Evolutionary conservation across 2,113 vertebrate species (phyloP).

Genomic region (Scomber colias): DNA sequence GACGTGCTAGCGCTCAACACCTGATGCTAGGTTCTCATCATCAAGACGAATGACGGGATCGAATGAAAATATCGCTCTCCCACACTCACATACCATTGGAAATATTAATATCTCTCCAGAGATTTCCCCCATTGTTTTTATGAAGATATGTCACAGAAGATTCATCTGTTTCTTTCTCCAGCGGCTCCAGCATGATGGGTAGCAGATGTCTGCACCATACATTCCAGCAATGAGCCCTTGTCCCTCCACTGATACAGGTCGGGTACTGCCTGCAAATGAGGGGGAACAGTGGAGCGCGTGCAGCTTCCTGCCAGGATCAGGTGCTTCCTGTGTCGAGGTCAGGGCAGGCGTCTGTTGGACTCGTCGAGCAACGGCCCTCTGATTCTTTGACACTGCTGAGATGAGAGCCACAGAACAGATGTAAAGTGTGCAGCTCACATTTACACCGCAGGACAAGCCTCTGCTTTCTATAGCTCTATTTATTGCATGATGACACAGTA

Average conservation of each 20-base stretch:
- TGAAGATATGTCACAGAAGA: conserved; percentile 34
- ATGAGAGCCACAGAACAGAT: conserved; percentile 29
- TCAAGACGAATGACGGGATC: conserved; percentile 31
- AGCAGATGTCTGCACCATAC: conserved; percentile 68
- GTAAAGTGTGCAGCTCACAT: conserved; percentile 9
- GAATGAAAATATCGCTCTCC: conserved; percentile 18
- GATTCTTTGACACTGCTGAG: conserved; percentile 15
- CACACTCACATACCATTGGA: background rate
- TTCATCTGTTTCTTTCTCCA: conserved; percentile 48
- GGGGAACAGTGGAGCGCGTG: conserved; percentile 47
- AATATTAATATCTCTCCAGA: conserved; percentile 45
- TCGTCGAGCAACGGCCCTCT: conserved; percentile 24
- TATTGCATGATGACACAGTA: conserved; percentile 61
- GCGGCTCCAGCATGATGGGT: conserved; percentile 56
- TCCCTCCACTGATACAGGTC: conserved; percentile 44
- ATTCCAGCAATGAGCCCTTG: conserved; percentile 53
- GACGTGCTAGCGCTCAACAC: conserved; percentile 18
- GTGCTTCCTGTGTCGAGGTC: conserved; percentile 70
- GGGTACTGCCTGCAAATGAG: conserved; percentile 65
- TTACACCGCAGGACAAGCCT: conserved; percentile 3
- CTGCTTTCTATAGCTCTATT: conserved; percentile 34
- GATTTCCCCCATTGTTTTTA: conserved; percentile 34
- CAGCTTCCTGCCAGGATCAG: conserved; percentile 67
- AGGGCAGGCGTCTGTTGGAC: conserved; percentile 53
- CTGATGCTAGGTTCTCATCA: conserved; percentile 40